Conservation (phyloP, 2,888 invertebrate species). For the Drosophila siamana region DNA sequence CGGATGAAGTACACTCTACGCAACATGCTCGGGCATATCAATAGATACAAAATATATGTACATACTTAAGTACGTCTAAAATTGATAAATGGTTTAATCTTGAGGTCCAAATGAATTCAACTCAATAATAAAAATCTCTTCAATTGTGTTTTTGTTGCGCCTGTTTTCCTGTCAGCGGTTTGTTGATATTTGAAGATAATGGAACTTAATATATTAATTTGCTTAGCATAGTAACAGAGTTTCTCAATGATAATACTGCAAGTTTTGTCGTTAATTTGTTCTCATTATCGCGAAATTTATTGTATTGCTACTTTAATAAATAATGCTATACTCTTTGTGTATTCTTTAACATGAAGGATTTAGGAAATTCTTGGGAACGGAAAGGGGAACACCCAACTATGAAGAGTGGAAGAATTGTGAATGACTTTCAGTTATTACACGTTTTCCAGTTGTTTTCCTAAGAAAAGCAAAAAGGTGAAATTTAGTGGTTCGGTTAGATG, state of each 20-base stretch:
- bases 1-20: neutral
- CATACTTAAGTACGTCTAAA: neutral
- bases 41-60: neutral
- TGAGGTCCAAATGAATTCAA: neutral
- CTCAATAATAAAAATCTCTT: neutral
- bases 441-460: too few relatives aligned
- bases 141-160: neutral
- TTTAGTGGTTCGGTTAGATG: neutral
- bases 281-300: conserved; percentile 1
- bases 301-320: conserved; percentile 2
- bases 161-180: neutral
- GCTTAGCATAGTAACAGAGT: conserved; percentile 13
- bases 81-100: neutral
- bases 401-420: too few relatives aligned
- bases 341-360: neutral
- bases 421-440: neutral
- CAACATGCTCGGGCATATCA: neutral
- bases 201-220: neutral
- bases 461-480: neutral
- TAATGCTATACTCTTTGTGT: neutral
- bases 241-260: neutral
- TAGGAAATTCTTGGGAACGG: neutral
- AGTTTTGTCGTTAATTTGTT: conserved; percentile 3
- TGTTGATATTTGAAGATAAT: conserved; percentile 5
- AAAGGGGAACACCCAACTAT: neutral